These are phyloP conservation scores for Chloropsis hardwickii DNA, from an alignment of 2,113 vertebrate species.

Conservation along the genomic window DNA sequence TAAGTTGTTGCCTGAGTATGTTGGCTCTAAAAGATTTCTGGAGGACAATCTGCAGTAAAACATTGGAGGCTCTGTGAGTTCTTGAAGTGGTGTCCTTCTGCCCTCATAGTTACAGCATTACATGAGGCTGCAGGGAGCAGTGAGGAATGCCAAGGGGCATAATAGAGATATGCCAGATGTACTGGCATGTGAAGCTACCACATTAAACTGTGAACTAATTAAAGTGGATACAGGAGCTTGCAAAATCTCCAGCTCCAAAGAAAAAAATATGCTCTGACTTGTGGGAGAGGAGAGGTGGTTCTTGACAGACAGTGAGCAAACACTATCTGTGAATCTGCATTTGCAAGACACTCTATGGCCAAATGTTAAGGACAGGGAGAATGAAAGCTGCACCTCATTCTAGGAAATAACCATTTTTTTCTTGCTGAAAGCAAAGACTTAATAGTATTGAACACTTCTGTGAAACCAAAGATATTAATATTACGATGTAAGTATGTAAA, in stretches of 20 bases:
- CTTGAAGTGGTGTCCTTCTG: not conserved
- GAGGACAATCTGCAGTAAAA: not conserved
- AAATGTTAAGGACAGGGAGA: not conserved
- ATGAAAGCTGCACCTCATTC: not conserved
- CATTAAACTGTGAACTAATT: not conserved
- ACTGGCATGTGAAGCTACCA: not conserved
- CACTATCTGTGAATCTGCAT: not conserved
- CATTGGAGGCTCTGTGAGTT: not conserved
- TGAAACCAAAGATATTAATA: not conserved
- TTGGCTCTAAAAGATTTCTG: not conserved
- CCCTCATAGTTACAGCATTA: not conserved
- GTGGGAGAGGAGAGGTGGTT: rapidly evolving
- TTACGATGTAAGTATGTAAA: not conserved
- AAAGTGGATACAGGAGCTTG: not conserved
- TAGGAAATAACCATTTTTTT: not conserved
- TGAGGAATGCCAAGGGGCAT: not conserved
- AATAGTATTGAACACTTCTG: not conserved
- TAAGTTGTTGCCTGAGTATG: not conserved
- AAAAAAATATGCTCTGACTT: not conserved
- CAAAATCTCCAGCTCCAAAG: not conserved
- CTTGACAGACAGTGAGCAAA: not conserved
- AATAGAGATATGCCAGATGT: not conserved
- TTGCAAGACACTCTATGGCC: not conserved
- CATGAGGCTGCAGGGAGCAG: not conserved
- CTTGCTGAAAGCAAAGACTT: not conserved